Percentiles rank a stretch among this genome's conserved stretches.
phyloP scores from a whole-genome alignment of 2,113 vertebrate genomes.

The Urocolius indicus region DNA sequence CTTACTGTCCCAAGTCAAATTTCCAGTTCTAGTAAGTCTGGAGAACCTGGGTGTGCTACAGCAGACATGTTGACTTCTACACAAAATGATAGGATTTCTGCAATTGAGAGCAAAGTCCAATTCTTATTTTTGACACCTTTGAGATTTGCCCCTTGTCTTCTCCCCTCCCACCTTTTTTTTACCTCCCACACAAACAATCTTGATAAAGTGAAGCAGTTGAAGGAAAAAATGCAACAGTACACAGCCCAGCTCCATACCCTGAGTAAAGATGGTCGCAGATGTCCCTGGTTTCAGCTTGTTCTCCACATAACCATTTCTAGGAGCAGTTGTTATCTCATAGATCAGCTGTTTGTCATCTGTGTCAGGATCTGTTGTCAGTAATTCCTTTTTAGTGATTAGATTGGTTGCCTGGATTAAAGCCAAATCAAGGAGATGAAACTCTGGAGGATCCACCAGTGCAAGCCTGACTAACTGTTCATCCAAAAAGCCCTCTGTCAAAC shows the following conservation, averaged over 20 bases:
- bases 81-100: neutral
- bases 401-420: slow-evolving; percentile 87
- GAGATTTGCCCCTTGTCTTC: neutral
- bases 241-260: slow-evolving; percentile 80
- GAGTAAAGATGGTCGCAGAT: slow-evolving; percentile 82
- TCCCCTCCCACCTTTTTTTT: neutral
- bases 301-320: slow-evolving; percentile 89
- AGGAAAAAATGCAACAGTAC: neutral
- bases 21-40: neutral
- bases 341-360: slow-evolving; percentile 88
- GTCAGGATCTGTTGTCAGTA: slow-evolving; percentile 91
- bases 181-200: neutral
- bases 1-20: neutral
- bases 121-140: neutral
- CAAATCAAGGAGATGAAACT: slow-evolving; percentile 5
- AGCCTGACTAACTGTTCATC: neutral
- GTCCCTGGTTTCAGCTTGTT: slow-evolving; percentile 86
- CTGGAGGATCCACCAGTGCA: neutral
- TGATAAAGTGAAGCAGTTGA: neutral
- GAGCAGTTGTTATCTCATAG: slow-evolving; percentile 85
- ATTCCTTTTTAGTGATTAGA: slow-evolving; percentile 94
- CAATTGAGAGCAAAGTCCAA: neutral
- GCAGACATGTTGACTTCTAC: neutral
- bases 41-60: neutral
- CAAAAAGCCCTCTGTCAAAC: neutral